These are phyloP conservation scores for Protobothrops mucrosquamatus DNA, from an alignment of 2,113 vertebrate species.

Conservation along the genomic window DNA sequence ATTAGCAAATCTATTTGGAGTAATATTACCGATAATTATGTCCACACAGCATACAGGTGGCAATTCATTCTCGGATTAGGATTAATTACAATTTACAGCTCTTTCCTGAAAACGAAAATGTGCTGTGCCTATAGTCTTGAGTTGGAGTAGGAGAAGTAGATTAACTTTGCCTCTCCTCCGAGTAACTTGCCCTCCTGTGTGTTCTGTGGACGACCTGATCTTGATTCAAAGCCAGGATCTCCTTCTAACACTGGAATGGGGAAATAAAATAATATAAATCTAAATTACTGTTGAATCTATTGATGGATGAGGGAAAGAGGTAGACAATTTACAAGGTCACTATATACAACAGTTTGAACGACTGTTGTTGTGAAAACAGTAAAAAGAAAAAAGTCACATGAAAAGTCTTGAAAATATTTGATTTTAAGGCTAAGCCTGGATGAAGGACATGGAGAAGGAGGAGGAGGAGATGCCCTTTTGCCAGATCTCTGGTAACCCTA, in stretches of 20 bases:
- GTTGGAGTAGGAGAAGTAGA: not conserved
- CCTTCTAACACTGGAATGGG: not conserved
- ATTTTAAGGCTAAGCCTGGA: not conserved
- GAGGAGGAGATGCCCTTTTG: not conserved
- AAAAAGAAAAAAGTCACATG: not conserved
- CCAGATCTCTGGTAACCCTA: not conserved
- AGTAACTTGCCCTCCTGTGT: too few relatives aligned
- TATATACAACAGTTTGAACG: not conserved
- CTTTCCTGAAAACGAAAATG: not conserved
- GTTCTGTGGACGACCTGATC: not conserved
- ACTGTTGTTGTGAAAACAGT: not conserved
- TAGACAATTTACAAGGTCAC: not conserved
- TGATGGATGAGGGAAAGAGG: not conserved
- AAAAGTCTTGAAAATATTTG: not conserved
- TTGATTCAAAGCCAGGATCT: not conserved
- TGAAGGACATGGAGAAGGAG: not conserved
- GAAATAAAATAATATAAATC: not conserved
- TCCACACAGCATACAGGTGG: not conserved
- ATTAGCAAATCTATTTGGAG: not conserved
- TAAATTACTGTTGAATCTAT: not conserved
- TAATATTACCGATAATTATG: not conserved
- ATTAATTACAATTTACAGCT: not conserved
- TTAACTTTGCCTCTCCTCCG: not conserved
- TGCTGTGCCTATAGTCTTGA: not conserved
- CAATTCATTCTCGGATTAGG: not conserved